Base-by-base conservation (phyloP, 1,140 invertebrate genomes). In the Campoletis sonorensis region DNA sequence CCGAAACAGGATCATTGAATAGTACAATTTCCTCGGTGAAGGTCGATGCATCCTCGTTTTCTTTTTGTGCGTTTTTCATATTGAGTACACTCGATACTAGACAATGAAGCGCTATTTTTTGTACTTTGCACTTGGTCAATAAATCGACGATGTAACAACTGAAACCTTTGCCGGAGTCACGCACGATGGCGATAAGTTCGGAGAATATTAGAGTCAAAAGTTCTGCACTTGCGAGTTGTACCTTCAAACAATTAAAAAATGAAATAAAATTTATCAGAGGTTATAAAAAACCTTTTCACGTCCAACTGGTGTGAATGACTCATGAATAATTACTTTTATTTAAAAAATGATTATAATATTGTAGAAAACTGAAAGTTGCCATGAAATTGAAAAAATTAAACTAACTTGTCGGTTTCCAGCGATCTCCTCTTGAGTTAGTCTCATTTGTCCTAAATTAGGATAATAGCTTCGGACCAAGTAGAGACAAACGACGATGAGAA, bases 91-190 rank as follows among this genome's bases (percentile, higher is more conserved):
- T 96, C 10, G 96, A 95, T 16, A 97, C 93, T 30, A 98, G 91
- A 89, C 96, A 97, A 89, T 97, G 96, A 49, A 98, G 92, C 33
- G 97, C 92, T n/a, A 97, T 95, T 89, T 98, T 97, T 91, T 98
- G 97, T 30, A 98, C 93, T 91, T 98, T 98, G 87, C 96, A 97
- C 81, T 96, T 95, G 0, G 94, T 93, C 82, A 98, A 91, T 80
- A 98, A 90, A 91, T 98, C 96, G 73, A 95, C 95, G 45, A 98
- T 95, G 89, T 97, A 98, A 80, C 94, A 95, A 27, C 96, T 95
- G 87, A 98, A 95, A 37, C 95, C 96, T 85, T 95, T 95, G 0
- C 95, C 96, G 88, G 95, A 97, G 84, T 97, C 96, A 79, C 95
- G 94, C n/a, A 97, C 96, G 33, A 98, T 95, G n/a, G 94, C 93